A percentile compares a stretch with the other conserved stretches of the same genome.
These are phyloP conservation scores for Alectoris magna DNA, from an alignment of 2,797 vertebrate genomes.

Conservation along the genomic window DNA sequence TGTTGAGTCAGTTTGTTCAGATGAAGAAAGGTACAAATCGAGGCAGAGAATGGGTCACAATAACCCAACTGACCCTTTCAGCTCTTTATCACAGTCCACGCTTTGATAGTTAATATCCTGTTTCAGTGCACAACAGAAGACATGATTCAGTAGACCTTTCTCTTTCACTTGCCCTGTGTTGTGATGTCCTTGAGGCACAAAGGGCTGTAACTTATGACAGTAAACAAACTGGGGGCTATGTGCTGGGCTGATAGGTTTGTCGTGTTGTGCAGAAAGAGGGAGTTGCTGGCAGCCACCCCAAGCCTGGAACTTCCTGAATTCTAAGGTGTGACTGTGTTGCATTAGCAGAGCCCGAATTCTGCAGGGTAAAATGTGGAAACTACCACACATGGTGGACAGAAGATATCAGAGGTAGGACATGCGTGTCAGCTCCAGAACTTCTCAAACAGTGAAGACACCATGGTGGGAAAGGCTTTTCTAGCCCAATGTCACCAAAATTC, in stretches of 20 bases:
- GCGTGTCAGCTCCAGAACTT: neutral
- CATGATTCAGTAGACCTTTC: neutral
- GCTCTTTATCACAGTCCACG: neutral
- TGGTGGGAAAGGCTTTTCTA: neutral
- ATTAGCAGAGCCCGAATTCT: neutral
- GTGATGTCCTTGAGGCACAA: neutral
- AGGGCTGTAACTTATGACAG: neutral
- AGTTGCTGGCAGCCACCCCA: neutral
- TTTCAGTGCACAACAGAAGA: neutral
- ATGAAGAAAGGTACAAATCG: neutral
- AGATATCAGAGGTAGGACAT: neutral
- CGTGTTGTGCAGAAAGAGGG: neutral
- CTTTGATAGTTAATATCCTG: neutral
- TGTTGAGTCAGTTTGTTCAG: neutral
- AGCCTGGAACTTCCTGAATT: neutral
- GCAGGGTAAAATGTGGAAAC: neutral
- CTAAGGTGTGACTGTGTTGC: neutral
- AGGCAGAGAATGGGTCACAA: neutral
- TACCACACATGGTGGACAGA: neutral
- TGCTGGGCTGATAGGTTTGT: neutral
- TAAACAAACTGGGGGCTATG: neutral
- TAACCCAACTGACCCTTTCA: neutral
- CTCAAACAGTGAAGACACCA: neutral
- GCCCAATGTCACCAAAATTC: neutral
- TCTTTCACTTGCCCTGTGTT: neutral